Evolutionary conservation across 2,113 vertebrate genomes (phyloP), one percentile per base, ranked within the genome.

Genomic region (Suncus etruscus): DNA sequence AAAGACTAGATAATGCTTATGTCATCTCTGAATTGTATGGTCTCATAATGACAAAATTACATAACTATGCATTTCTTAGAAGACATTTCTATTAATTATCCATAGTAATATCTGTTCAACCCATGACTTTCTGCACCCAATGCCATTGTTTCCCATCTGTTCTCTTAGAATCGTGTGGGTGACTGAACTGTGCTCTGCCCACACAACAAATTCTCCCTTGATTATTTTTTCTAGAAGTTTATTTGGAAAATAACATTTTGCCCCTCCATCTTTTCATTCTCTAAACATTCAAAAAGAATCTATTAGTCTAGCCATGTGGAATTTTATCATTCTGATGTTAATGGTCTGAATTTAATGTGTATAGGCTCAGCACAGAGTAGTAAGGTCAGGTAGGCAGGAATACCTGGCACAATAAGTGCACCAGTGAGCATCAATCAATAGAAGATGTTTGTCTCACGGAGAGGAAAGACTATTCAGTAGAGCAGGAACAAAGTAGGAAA

Each of bases 181-280:
- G 54, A 8, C 39, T 63, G 11, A 15, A 39, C 24, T 89, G 18
- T n/a, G 39, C 3, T 14, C 16, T 66, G 18, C 45, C 6, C 45
- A 80, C 20, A 29, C 11, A 83, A 24, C 12, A 79, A 32, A 48
- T 65, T 29, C 9, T 54, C 45, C 25, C 9, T 80, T n/a, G 16
- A 54, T 73, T 10, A 27, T 73, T 14, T 31, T 83, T 86, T 80
- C 29, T 77, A 12, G 50, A 79, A 3, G n/a, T 31, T 84, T 84
- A 85, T 63, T 82, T 87, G 50, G 82, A 63, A 92, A 84, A 91
- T 84, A 88, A 73, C 48, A 48, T 48, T 24, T 31, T 87, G 39
- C 3, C 29, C 18, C 65, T 10, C 54, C 74, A 18, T 87, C 11
- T 89, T 51, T 54, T 14, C 22, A 85, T 75, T 45, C 24, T 51